A percentile compares a stretch with the other conserved stretches of the same genome.
phyloP scores from a whole-genome alignment of 2,113 vertebrate genomes.

The Ramphastos sulfuratus region DNA sequence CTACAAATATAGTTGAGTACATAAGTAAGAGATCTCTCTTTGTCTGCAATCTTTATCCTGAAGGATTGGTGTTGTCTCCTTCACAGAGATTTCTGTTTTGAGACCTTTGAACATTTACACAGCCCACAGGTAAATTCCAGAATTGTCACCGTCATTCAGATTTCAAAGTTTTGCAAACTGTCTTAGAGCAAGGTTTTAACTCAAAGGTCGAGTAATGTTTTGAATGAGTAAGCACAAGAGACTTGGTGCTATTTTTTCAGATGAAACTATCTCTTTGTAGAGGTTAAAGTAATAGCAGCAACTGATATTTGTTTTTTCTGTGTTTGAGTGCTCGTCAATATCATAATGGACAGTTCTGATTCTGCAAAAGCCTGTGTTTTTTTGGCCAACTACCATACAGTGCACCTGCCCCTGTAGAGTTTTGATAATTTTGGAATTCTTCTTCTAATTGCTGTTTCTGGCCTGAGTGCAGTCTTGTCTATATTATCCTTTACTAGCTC shows the following conservation, averaged over 20 bases:
- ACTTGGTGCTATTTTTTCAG: slow-evolving; percentile 26
- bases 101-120: slow-evolving; percentile 75
- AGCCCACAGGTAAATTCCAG: slow-evolving; percentile 75
- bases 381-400: neutral
- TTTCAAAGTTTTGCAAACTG: slow-evolving; percentile 42
- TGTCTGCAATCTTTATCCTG: neutral
- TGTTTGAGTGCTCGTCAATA: slow-evolving; percentile 23
- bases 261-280: neutral
- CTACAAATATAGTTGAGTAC: neutral
- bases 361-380: neutral
- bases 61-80: slow-evolving; percentile 30
- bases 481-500: neutral
- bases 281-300: slow-evolving; percentile 4
- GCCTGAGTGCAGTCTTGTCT: neutral
- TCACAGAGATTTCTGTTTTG: slow-evolving; percentile 51
- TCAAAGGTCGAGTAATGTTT: slow-evolving; percentile 19
- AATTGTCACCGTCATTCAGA: slow-evolving; percentile 54
- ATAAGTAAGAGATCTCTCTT: neutral
- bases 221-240: slow-evolving; percentile 11
- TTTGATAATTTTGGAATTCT: neutral
- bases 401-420: neutral
- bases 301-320: slow-evolving; percentile 17
- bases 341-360: neutral
- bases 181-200: neutral
- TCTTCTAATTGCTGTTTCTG: neutral